A percentile compares a stretch with the other conserved stretches of the same genome.
Evolutionary conservation across 2,888 invertebrate genomes (phyloP).

Genomic region (Volucella zonaria): DNA sequence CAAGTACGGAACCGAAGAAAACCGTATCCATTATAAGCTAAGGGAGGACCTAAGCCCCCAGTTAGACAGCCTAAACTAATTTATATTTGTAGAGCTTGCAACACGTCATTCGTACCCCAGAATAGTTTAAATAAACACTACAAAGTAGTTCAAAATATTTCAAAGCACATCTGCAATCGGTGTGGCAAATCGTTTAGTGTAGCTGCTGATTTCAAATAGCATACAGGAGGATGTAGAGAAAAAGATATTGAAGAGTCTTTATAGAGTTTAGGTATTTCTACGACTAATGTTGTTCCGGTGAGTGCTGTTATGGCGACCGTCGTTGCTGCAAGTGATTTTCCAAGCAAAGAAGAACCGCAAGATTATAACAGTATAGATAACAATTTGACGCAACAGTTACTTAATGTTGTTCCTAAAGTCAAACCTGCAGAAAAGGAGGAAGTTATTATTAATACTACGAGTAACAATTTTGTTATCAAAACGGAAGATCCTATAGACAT

Average conservation of each 20-base stretch:
- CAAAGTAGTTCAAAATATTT: slow-evolving; percentile 1
- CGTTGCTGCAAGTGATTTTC: too few relatives aligned
- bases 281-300: too few relatives aligned
- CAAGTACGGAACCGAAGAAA: background rate
- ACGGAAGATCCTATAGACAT: slow-evolving; percentile 6
- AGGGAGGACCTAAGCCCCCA: background rate
- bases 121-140: slow-evolving; percentile 13
- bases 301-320: too few relatives aligned
- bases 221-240: background rate
- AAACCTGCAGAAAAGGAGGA: background rate
- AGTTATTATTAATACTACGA: background rate
- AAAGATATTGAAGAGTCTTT: slow-evolving; percentile 1
- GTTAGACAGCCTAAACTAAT: background rate
- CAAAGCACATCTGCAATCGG: slow-evolving; percentile 8
- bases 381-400: slow-evolving; percentile 15
- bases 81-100: slow-evolving; percentile 9
- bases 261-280: too few relatives aligned
- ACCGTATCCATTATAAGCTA: background rate
- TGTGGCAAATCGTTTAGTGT: slow-evolving; percentile 19
- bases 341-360: background rate
- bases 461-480: slow-evolving; percentile 6
- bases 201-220: background rate
- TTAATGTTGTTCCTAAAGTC: slow-evolving; percentile 6
- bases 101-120: slow-evolving; percentile 7
- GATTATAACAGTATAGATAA: background rate